Evolutionary conservation across 35 echinoderm and acorn worm species (phyloP), one percentile per base, ranked within the genome.

Genomic region (Patiria miniata): DNA sequence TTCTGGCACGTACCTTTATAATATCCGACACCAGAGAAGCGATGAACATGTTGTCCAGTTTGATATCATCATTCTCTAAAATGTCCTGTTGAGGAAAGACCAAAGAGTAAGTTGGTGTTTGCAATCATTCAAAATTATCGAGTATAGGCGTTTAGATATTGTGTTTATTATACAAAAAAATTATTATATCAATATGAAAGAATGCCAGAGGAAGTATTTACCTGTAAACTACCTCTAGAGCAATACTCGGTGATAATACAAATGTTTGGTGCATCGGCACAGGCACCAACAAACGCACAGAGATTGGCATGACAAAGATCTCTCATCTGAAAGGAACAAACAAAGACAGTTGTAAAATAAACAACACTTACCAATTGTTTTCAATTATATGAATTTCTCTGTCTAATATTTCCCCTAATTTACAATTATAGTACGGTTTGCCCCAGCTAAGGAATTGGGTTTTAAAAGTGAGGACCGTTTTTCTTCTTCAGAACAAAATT

Each of bases 41-140:
- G 7, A 92, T 92, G 40, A 99, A 99, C 96, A 99, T 99, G 30
- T 95, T 89, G 77, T 99, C 96, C n/a, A 99, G 78, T 53, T 99
- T 99, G 39, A 99, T 95, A 21, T 99, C 96, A 37, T 99, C 96
- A 78, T 99, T 99, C 54, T 92, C 96, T 1, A 99, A 81, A 77
- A 99, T 99, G 87, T 99, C 96, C 90, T 94, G 42, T 30, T 53
- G 42, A 47, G 55, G 73, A 26, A 52, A 79, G 58, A 32, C 10
- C 6, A 36, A 37, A 22, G 65, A 23, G 29, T 1, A 73, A 73
- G 26, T 28, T 6, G 34, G 29, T 73, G 14, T 12, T 47, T 47
- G 42, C 42, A 47, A 4, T 12, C 42, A 47, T 47, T 47, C 42
- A 47, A 47, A 4, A 6, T 12, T 6, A 47, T 12, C 42, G 12